A percentile compares a stretch with the other conserved stretches of the same genome.
Conservation (phyloP, 2,113 vertebrate genomes). For the Otolemur garnettii region DNA sequence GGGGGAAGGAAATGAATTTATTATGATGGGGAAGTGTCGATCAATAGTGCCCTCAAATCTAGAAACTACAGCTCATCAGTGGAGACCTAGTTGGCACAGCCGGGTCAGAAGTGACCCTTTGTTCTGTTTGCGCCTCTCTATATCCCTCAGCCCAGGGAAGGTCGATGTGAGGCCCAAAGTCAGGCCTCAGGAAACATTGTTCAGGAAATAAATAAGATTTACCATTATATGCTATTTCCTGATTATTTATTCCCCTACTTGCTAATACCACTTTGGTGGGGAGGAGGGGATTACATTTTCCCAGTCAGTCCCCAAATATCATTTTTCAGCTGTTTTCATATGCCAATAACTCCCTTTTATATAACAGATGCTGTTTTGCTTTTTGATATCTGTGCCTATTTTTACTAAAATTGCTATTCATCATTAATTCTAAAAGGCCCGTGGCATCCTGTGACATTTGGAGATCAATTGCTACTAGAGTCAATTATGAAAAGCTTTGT, state of each 20-base stretch:
- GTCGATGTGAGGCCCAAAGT: background rate
- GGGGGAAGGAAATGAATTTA: background rate
- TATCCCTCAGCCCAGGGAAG: background rate
- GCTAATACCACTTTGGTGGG: background rate
- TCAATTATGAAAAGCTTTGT: slow-evolving; percentile 72
- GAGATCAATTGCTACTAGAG: slow-evolving; percentile 74
- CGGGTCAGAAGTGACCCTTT: background rate
- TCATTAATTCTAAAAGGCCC: slow-evolving; percentile 70
- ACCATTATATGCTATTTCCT: slow-evolving; percentile 21
- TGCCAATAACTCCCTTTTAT: slow-evolving; percentile 55
- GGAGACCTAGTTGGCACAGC: background rate
- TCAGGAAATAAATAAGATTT: background rate
- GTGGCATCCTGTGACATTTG: slow-evolving; percentile 77
- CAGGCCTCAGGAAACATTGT: background rate
- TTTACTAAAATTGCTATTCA: slow-evolving; percentile 75
- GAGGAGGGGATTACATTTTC: slow-evolving; percentile 38
- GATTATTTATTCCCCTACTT: slow-evolving; percentile 35
- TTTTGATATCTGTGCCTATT: slow-evolving; percentile 70
- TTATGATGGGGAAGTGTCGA: background rate
- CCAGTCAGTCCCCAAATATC: slow-evolving; percentile 17
- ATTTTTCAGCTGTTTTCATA: slow-evolving; percentile 67
- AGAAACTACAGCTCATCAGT: background rate
- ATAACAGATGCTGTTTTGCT: slow-evolving; percentile 69
- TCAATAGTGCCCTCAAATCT: background rate
- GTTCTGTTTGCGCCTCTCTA: background rate